Percentiles rank a stretch among this genome's conserved stretches.
phyloP scores from a whole-genome alignment of 2,888 invertebrate genomes.

The Yponomeuta evonymella region DNA sequence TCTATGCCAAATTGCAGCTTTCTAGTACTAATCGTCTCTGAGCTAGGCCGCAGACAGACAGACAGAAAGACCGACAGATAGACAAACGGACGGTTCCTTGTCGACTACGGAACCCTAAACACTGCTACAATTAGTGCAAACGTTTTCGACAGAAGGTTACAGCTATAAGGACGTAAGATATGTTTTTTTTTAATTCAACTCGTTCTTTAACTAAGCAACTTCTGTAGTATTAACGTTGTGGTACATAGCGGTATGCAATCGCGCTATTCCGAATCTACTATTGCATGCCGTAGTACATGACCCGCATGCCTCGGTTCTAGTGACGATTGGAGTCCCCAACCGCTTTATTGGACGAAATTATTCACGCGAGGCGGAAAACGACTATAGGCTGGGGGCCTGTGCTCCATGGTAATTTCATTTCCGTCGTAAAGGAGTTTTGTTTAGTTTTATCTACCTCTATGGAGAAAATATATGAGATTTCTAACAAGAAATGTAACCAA shows the following conservation, averaged over 20 bases:
- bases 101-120: no score
- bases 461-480: not conserved
- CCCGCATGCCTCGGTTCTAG: conserved; percentile 38
- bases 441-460: not conserved
- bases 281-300: conserved; percentile 59
- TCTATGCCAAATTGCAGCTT: no score
- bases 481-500: no score
- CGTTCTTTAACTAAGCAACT: not conserved
- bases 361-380: conserved; percentile 44
- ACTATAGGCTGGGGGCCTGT: conserved; percentile 31
- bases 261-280: conserved; percentile 26
- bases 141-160: no score
- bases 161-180: no score
- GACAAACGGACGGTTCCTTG: no score
- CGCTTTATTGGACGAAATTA: conserved; percentile 54
- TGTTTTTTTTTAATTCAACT: no score
- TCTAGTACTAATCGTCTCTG: no score
- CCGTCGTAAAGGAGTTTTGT: conserved; percentile 30
- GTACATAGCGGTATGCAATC: conserved; percentile 45
- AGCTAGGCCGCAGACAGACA: no score
- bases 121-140: no score
- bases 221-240: conserved; percentile 13
- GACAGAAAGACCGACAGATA: no score
- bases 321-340: conserved; percentile 45
- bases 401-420: conserved; percentile 60